Percentiles rank a stretch among this genome's conserved stretches.
Conservation (phyloP, 2,888 invertebrate genomes). For the Trachelus tabidus region DNA sequence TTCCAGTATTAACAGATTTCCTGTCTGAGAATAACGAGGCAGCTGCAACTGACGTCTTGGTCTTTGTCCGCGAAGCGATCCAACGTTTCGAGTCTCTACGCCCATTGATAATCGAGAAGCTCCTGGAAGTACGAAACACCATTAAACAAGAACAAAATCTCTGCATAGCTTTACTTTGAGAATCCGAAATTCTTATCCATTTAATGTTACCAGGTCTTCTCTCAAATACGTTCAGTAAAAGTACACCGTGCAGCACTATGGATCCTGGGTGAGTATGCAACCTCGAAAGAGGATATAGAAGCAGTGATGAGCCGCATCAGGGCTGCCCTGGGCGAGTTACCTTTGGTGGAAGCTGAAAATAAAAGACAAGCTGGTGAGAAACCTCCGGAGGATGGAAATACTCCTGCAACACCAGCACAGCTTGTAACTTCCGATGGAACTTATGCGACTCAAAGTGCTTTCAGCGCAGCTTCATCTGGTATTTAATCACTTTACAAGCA, state of each 20-base stretch:
- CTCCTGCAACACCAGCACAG: slow-evolving; percentile 68
- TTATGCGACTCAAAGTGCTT: slow-evolving; percentile 98
- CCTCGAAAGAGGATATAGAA: slow-evolving; percentile 79
- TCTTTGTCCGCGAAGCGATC: slow-evolving; percentile 96
- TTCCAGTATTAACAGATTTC: slow-evolving; percentile 95
- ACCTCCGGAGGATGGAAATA: slow-evolving; percentile 66
- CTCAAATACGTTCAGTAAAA: slow-evolving; percentile 89
- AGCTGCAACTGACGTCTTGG: slow-evolving; percentile 93
- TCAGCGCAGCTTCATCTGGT: slow-evolving; percentile 78
- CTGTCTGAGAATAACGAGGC: slow-evolving; percentile 88
- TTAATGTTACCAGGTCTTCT: slow-evolving; percentile 81
- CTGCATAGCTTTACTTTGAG: not conserved
- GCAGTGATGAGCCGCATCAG: slow-evolving; percentile 83
- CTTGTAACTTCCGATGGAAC: slow-evolving; percentile 98
- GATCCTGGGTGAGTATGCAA: slow-evolving; percentile 97
- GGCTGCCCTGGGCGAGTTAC: slow-evolving; percentile 74
- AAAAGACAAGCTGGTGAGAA: slow-evolving; percentile 80
- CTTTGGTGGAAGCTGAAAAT: slow-evolving; percentile 73
- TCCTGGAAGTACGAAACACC: slow-evolving; percentile 49
- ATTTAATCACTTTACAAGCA: not conserved
- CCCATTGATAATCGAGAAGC: slow-evolving; percentile 80
- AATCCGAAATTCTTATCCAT: not conserved
- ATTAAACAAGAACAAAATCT: not conserved
- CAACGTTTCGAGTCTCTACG: slow-evolving; percentile 88
- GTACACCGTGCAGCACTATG: slow-evolving; percentile 95